Percentiles rank a stretch among this genome's conserved stretches.
Evolutionary conservation across 2,797 vertebrate species (phyloP).

Genomic region (Leuciscus waleckii): DNA sequence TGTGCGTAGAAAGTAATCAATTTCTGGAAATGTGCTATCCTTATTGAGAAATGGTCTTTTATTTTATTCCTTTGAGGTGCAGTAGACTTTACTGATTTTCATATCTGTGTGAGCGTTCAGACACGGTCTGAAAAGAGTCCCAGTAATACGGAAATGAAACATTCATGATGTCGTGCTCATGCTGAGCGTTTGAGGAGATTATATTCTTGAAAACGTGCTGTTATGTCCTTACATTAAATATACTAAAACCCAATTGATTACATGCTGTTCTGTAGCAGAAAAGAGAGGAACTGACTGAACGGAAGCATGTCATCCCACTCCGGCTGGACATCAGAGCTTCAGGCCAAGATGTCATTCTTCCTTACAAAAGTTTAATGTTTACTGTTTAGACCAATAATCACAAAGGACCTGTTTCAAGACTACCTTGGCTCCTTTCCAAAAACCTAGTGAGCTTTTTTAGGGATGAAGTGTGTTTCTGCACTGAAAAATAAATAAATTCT

Average conservation of each 20-base stretch:
- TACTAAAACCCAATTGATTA: constrained; percentile 45
- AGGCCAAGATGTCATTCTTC: neutral
- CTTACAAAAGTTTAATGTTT: neutral
- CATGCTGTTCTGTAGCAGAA: constrained; percentile 33
- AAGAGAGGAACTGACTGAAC: neutral
- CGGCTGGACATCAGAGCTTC: constrained; percentile 27
- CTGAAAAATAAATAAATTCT: too few relatives aligned
- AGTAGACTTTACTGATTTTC: constrained; percentile 2
- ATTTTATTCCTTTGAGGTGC: constrained; percentile 17
- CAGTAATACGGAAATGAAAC: constrained; percentile 29
- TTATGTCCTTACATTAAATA: constrained; percentile 37
- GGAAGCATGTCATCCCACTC: constrained; percentile 15
- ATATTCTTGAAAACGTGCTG: neutral
- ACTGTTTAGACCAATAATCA: too few relatives aligned
- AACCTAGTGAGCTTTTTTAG: neutral
- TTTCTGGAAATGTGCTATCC: constrained; percentile 14
- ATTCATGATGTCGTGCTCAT: constrained; percentile 9
- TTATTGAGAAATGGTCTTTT: constrained; percentile 12
- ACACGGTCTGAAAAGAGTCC: constrained; percentile 10
- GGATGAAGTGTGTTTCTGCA: neutral
- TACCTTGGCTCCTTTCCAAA: neutral
- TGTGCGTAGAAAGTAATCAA: constrained; percentile 43
- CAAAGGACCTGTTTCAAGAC: neutral
- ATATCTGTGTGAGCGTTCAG: constrained; percentile 15
- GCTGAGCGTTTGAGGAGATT: constrained; percentile 31